Evolutionary conservation across 2,888 invertebrate genomes (phyloP).

Genomic region (Maniola hyperantus): DNA sequence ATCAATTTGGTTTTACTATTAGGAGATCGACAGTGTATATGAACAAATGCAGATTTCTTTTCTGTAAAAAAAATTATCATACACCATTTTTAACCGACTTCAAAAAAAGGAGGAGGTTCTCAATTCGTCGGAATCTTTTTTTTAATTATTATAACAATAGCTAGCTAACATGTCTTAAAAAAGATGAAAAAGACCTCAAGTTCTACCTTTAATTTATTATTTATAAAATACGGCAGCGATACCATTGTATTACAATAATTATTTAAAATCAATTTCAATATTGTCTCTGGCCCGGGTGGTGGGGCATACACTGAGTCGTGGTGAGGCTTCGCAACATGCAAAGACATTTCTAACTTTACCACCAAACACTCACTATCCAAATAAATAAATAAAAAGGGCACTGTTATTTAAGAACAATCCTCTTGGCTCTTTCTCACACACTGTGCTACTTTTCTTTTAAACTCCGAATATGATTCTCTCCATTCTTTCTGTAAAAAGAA

Average conservation of each 20-base stretch:
- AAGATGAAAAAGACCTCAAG: slow-evolving; percentile 80
- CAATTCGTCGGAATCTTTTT: too few relatives aligned
- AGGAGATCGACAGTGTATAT: slow-evolving; percentile 49
- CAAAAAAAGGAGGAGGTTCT: too few relatives aligned
- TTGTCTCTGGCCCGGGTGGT: slow-evolving; percentile 75
- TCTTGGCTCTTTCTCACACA: slow-evolving; percentile 99
- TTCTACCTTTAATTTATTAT: slow-evolving; percentile 74
- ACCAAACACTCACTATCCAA: slow-evolving; percentile 78
- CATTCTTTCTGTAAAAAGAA: slow-evolving; percentile 95
- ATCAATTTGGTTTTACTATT: slow-evolving; percentile 37
- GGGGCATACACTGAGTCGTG: slow-evolving; percentile 59
- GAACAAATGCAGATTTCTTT: slow-evolving; percentile 78
- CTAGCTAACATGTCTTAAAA: slow-evolving; percentile 80
- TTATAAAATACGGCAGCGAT: slow-evolving; percentile 81
- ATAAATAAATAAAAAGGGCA: slow-evolving; percentile 78
- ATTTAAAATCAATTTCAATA: slow-evolving; percentile 81
- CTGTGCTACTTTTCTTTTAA: slow-evolving; percentile 98
- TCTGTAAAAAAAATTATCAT: slow-evolving; percentile 76
- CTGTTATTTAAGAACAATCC: slow-evolving; percentile 93
- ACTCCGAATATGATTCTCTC: slow-evolving; percentile 98
- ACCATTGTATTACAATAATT: slow-evolving; percentile 80
- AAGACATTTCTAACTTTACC: slow-evolving; percentile 61
- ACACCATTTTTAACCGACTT: too few relatives aligned
- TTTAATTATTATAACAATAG: slow-evolving; percentile 77
- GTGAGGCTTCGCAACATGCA: slow-evolving; percentile 54